Conservation (phyloP, 2,113 vertebrate genomes). For the Chloebia gouldiae region DNA sequence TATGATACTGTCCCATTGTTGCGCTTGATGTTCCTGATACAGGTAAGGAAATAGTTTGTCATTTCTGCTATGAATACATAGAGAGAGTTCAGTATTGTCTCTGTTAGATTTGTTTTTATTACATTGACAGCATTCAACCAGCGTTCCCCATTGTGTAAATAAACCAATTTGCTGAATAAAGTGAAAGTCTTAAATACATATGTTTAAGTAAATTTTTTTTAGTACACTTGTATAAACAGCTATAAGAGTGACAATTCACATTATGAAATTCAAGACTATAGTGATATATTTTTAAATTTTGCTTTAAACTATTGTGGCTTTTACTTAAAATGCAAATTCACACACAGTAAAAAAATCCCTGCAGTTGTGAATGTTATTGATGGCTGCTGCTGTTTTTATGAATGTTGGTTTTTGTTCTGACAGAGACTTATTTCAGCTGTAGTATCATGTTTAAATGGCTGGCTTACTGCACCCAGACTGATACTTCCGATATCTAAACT, state of each 20-base stretch:
- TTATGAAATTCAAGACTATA: conserved; percentile 56
- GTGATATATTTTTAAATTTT: conserved; percentile 19
- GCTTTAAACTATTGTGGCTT: conserved; percentile 59
- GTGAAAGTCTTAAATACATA: conserved; percentile 83
- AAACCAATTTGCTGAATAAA: conserved; percentile 86
- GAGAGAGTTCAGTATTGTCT: conserved; percentile 76
- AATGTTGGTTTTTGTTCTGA: conserved; percentile 62
- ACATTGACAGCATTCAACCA: conserved; percentile 78
- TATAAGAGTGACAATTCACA: conserved; percentile 61
- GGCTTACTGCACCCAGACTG: conserved; percentile 33
- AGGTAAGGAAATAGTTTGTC: conserved; percentile 82
- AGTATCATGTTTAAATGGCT: conserved; percentile 60
- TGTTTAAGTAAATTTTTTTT: conserved; percentile 82
- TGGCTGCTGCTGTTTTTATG: conserved; percentile 69
- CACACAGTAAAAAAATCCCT: conserved; percentile 40
- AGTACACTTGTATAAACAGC: conserved; percentile 67
- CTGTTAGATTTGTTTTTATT: conserved; percentile 79
- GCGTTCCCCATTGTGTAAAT: conserved; percentile 82
- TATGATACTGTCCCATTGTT: conserved; percentile 73
- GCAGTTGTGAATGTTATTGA: conserved; percentile 62
- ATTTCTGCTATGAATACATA: conserved; percentile 61
- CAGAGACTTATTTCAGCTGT: conserved; percentile 46
- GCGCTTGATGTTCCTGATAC: conserved; percentile 81
- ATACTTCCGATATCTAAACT: conserved; percentile 21
- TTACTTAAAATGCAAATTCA: conserved; percentile 36